A percentile compares a stretch with the other conserved stretches of the same genome.
Conservation (phyloP, 2,888 invertebrate genomes). For the Mesorhabditis sp. region DNA sequence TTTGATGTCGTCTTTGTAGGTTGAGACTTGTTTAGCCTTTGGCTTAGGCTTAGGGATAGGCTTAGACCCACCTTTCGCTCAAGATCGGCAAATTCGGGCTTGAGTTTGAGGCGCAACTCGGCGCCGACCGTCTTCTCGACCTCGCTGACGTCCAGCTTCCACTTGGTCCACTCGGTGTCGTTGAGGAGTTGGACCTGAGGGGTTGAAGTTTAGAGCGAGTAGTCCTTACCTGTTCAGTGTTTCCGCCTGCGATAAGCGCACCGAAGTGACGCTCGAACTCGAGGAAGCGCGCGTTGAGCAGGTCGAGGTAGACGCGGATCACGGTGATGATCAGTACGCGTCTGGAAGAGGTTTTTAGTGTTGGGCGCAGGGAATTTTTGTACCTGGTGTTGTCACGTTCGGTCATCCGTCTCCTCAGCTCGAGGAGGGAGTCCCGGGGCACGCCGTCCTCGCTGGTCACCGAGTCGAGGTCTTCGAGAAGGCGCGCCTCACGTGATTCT, state of each 20-base stretch:
- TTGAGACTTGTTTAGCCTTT: background rate
- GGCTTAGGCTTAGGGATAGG: background rate
- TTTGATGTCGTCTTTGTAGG: too few species aligned
- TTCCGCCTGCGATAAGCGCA: constrained; percentile 4
- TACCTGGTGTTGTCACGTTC: background rate
- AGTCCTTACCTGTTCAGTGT: background rate
- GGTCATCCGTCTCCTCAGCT: constrained; percentile 1
- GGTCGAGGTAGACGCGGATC: constrained; percentile 27
- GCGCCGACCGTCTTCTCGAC: constrained; percentile 30
- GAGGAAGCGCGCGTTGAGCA: constrained; percentile 23
- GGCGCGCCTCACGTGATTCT: constrained; percentile 9
- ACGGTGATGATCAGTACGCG: constrained; percentile 19
- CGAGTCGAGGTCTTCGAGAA: constrained; percentile 10
- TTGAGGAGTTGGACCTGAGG: constrained; percentile 25
- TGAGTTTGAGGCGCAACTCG: constrained; percentile 18
- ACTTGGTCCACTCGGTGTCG: constrained; percentile 25
- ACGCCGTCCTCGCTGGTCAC: constrained; percentile 5
- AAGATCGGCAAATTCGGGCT: constrained; percentile 36
- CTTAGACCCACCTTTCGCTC: constrained; percentile 24
- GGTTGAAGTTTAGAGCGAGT: too few species aligned
- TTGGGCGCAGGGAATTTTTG: background rate
- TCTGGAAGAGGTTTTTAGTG: background rate
- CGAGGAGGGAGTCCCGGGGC: background rate
- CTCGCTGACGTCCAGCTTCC: constrained; percentile 35
- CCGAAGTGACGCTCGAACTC: background rate